Evolutionary conservation across 1,140 invertebrate species (phyloP).

Genomic region (Carposina sasakii): DNA sequence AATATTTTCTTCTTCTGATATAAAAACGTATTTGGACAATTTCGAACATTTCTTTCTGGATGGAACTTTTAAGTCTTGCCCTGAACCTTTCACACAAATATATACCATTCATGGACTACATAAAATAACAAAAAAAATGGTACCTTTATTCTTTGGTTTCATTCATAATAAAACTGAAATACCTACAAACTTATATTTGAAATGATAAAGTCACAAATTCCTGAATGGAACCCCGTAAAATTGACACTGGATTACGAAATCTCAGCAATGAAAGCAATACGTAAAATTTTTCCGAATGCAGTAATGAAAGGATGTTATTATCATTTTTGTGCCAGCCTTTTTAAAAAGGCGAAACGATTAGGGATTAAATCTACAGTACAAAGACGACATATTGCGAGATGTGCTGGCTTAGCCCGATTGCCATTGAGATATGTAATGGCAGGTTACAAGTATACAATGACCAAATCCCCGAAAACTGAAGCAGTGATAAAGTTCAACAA

Average conservation of each 20-base stretch:
- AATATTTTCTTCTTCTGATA: constrained; percentile 3
- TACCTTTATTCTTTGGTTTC: constrained; percentile 5
- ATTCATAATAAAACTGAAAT: not conserved
- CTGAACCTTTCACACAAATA: not conserved
- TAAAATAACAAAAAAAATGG: not conserved
- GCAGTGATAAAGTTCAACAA: not conserved
- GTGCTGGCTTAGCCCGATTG: not conserved
- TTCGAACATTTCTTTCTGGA: not conserved
- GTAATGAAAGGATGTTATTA: constrained; percentile 5
- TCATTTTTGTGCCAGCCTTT: constrained; percentile 5
- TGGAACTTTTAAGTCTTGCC: constrained; percentile 4
- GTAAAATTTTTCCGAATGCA: not conserved
- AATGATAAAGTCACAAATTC: not conserved
- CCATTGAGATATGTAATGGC: not conserved
- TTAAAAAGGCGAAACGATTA: not conserved
- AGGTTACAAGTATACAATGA: not conserved
- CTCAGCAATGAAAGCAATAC: constrained; percentile 1
- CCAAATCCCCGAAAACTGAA: not conserved
- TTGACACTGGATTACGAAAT: constrained; percentile 2
- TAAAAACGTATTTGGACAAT: not conserved
- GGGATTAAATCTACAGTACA: constrained; percentile 3
- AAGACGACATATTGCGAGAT: constrained; percentile 2
- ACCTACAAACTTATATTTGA: constrained; percentile 4
- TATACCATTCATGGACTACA: constrained; percentile 3
- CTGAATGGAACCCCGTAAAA: constrained; percentile 1